Evolutionary conservation across 2,113 vertebrate genomes (phyloP).

Genomic region (Chloropsis hardwickii): DNA sequence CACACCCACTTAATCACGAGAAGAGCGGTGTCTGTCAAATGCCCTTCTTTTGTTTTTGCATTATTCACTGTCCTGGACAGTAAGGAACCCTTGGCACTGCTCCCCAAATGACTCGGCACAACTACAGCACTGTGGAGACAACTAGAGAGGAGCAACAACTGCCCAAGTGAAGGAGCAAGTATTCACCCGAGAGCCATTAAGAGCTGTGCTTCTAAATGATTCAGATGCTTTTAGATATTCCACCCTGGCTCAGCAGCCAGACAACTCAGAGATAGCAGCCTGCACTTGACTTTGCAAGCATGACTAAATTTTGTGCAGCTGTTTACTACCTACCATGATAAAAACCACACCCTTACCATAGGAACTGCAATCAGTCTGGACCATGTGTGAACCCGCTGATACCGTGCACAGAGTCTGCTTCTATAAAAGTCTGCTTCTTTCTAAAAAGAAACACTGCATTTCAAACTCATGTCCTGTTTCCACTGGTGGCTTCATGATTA

Average conservation of each 20-base stretch:
- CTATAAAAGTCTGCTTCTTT: too few relatives aligned
- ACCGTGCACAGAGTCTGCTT: neutral
- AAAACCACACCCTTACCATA: slow-evolving; percentile 15
- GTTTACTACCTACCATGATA: neutral
- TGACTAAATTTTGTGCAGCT: slow-evolving; percentile 28
- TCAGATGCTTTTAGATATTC: slow-evolving; percentile 23
- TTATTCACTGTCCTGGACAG: neutral
- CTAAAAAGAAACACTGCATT: neutral
- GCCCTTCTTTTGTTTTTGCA: neutral
- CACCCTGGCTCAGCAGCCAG: neutral
- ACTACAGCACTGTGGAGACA: neutral
- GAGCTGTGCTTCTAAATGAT: slow-evolving; percentile 9
- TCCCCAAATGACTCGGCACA: neutral
- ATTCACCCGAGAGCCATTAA: neutral
- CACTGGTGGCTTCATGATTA: neutral
- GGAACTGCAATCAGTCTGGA: neutral
- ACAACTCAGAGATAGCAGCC: neutral
- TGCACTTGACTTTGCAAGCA: slow-evolving; percentile 18
- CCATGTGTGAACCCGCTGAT: neutral
- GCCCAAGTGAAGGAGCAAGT: neutral
- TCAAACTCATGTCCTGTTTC: neutral
- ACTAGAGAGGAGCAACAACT: neutral
- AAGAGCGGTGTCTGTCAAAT: neutral
- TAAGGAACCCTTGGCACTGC: neutral
- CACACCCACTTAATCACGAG: neutral